A percentile compares a stretch with the other conserved stretches of the same genome.
Evolutionary conservation across 2,888 invertebrate genomes (phyloP).

Genomic region (Drosophila sordidula): DNA sequence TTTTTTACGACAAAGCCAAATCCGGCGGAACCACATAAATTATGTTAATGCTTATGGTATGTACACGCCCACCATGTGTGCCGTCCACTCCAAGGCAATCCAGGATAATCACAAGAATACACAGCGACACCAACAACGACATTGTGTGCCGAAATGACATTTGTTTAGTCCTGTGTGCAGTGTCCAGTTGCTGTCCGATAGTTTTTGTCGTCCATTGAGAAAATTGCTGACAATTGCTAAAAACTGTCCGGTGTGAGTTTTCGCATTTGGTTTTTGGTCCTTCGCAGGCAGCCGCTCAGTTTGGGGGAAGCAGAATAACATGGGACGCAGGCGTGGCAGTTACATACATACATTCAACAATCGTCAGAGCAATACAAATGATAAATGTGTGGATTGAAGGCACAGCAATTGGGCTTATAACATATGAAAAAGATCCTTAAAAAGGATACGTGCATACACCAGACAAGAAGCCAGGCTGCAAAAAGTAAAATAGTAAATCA

Average conservation of each 20-base stretch:
- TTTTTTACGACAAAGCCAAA: constrained; percentile 81
- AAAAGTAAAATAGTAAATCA: no score
- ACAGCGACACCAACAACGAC: constrained; percentile 55
- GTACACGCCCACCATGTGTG: constrained; percentile 81
- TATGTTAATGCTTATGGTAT: constrained; percentile 83
- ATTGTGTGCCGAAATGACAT: constrained; percentile 59
- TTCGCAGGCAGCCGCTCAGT: background rate
- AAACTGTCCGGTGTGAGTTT: constrained; percentile 47
- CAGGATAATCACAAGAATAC: constrained; percentile 77
- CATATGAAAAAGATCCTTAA: constrained; percentile 1
- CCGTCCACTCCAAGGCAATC: constrained; percentile 33
- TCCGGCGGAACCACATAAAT: constrained; percentile 84
- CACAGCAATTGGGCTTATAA: constrained; percentile 4
- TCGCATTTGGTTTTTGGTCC: background rate
- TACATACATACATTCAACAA: constrained; percentile 34
- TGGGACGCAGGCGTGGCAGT: constrained; percentile 38
- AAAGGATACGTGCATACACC: background rate
- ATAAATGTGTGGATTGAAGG: constrained; percentile 45
- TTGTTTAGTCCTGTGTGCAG: constrained; percentile 60
- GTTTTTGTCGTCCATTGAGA: constrained; percentile 69
- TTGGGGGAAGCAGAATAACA: constrained; percentile 1
- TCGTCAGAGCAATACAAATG: constrained; percentile 40
- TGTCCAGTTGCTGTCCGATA: constrained; percentile 53
- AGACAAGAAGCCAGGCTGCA: no score
- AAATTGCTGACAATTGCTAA: constrained; percentile 84